Percentiles rank a stretch among this genome's conserved stretches.
phyloP scores from a whole-genome alignment of 2,888 invertebrate genomes.

The Synergus japonicus region DNA sequence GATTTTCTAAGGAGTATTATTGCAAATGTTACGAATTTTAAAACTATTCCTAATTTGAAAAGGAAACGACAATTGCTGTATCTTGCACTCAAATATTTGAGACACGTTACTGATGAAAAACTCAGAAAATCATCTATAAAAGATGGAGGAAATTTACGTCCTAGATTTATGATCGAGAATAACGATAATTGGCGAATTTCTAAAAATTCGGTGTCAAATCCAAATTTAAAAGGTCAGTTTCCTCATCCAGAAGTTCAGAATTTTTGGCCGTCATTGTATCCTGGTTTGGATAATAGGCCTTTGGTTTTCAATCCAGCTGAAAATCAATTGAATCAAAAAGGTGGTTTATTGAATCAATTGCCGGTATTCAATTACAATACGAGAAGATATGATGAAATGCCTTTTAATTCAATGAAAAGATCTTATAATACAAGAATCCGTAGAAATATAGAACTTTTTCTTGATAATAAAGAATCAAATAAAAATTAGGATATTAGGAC shows the following conservation, averaged over 20 bases:
- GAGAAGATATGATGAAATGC: neutral
- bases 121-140: neutral
- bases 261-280: neutral
- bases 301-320: neutral
- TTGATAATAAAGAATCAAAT: neutral
- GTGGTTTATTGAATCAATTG: neutral
- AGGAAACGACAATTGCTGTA: slow-evolving; percentile 1
- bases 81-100: slow-evolving; percentile 16
- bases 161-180: neutral
- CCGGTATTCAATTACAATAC: neutral
- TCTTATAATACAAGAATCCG: slow-evolving; percentile 6
- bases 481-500: neutral
- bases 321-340: neutral
- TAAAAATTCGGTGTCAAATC: neutral
- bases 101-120: neutral
- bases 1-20: slow-evolving; percentile 3
- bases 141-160: neutral
- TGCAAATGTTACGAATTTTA: neutral
- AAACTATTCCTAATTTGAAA: neutral
- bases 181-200: neutral
- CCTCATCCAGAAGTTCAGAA: neutral
- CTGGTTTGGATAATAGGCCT: neutral
- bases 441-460: neutral
- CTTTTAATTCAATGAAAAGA: neutral
- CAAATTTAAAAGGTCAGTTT: neutral